Evolutionary conservation across 2,888 invertebrate species (phyloP), one percentile per base, ranked within the genome.

Genomic region (Phengaris alcon): DNA sequence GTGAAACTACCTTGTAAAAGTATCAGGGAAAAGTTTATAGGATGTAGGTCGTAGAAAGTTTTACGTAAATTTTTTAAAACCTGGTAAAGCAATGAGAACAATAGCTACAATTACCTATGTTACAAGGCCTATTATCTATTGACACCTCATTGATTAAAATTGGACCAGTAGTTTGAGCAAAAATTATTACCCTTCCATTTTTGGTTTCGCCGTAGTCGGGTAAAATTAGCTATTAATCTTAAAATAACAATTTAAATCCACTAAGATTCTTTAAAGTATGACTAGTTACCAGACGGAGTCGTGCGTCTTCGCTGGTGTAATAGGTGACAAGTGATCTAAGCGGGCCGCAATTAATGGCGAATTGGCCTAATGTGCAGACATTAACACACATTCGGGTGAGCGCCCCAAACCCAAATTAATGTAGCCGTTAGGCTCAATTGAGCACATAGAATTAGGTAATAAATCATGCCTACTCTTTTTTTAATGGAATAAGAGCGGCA

Each of bases 391-490:
- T 64, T 35, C 35, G 64, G 64, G 64, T 64, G 35, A 44, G 64
- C 64, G 64, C 64, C 64, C 64, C 64, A 13, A 64, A 35, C 64
- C 64, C 35, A 8, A 64, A 64, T 64, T 64, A 64, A 64, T 35
- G 52, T 52, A 12, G 35, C 35, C 12, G 64, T 44, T 64, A 64
- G 13, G 35, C 35, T 35, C 64, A 64, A 64, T 64, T 44, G 64
- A 35, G 64, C 35, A 35, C 15, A 12, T 35, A 12, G 35, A 35
- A 35, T 35, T 44, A 64, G 64, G 35, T 12, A 35, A 9, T 64
- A 64, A 64, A 64, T 64, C 64, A 64, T 64, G 64, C 64, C 59
- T 59, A 59, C 59, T 59, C 59, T 59, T 59, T 15, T 59, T 59
- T 59, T 59, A 59, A 59, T 59, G 22, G 59, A 59, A 59, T 59